Percentiles rank a stretch among this genome's conserved stretches.
Conservation (phyloP, 2,113 vertebrate species). For the Procapra przewalskii region DNA sequence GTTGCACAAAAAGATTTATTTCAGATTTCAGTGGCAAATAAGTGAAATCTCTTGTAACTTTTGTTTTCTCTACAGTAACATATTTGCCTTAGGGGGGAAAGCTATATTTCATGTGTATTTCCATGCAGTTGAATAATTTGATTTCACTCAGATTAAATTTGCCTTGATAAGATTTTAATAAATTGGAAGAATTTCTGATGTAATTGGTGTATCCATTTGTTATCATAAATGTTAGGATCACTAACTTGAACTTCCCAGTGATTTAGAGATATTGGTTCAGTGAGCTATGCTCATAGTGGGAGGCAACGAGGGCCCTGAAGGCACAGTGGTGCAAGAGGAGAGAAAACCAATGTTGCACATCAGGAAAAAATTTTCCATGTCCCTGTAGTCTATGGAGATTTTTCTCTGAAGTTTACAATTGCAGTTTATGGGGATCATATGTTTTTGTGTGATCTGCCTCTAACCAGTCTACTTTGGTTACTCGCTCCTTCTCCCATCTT, state of each 20-base stretch:
- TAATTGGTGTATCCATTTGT: too few relatives aligned
- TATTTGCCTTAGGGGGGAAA: not conserved
- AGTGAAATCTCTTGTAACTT: not conserved
- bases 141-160: not conserved
- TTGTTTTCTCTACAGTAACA: not conserved
- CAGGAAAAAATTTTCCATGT: fast-evolving
- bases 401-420: not conserved
- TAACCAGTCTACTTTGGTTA: not conserved
- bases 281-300: not conserved
- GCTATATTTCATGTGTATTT: not conserved
- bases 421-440: not conserved
- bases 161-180: not conserved
- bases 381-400: fast-evolving
- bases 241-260: not conserved
- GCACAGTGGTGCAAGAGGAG: not conserved
- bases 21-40: not conserved
- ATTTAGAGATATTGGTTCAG: too few relatives aligned
- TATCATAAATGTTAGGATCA: not conserved
- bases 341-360: fast-evolving
- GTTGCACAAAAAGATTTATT: not conserved
- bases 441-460: not conserved
- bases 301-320: not conserved
- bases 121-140: not conserved
- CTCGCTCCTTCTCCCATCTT: not conserved
- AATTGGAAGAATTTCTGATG: not conserved